phyloP scores from a whole-genome alignment of 2,113 vertebrate species.

The Cygnus atratus region DNA sequence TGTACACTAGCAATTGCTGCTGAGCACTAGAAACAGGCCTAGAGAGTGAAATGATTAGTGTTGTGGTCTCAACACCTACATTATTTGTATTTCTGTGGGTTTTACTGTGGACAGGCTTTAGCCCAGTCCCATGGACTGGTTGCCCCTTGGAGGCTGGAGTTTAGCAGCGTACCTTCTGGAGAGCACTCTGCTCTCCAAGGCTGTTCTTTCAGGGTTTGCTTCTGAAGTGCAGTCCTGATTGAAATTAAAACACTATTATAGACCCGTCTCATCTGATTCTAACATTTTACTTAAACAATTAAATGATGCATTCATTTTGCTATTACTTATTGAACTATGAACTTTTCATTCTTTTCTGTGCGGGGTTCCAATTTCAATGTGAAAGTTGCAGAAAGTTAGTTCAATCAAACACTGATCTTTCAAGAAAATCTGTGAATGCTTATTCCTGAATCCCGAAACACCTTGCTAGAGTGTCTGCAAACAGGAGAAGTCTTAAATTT shows the following conservation, averaged over 20 bases:
- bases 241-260: neutral
- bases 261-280: neutral
- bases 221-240: rapidly evolving
- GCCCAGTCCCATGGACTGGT: neutral
- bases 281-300: neutral
- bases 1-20: neutral
- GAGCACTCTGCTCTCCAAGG: neutral
- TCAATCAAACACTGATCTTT: neutral
- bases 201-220: neutral
- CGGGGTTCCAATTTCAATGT: neutral
- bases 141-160: neutral
- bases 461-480: neutral
- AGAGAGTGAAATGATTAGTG: neutral
- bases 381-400: neutral
- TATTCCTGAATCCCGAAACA: neutral
- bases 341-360: neutral
- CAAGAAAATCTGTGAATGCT: neutral
- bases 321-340: neutral
- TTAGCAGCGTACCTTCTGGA: neutral
- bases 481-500: neutral
- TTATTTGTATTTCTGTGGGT: neutral
- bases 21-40: neutral
- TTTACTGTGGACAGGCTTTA: neutral
- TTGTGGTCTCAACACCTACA: neutral
- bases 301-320: neutral